Conservation (phyloP, 2,888 invertebrate species). For the Drosophila ustulata region DNA sequence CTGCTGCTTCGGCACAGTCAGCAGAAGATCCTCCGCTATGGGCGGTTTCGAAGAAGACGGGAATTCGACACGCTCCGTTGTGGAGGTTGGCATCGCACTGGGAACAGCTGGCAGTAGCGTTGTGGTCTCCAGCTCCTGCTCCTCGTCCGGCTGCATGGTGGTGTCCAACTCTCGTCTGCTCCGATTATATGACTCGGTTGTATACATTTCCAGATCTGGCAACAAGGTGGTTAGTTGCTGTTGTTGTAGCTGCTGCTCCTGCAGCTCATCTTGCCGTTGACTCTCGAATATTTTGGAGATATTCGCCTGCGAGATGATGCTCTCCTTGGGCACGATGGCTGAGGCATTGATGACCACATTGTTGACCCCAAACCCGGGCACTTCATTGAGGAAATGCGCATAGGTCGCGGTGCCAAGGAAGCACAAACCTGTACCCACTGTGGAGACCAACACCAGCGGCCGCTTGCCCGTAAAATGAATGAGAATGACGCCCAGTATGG, state of each 20-base stretch:
- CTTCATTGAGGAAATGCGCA: slow-evolving; percentile 83
- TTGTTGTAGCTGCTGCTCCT: slow-evolving; percentile 25
- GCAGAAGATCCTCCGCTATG: slow-evolving; percentile 72
- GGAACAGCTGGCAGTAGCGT: slow-evolving; percentile 40
- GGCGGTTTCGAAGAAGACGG: slow-evolving; percentile 43
- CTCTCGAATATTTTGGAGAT: slow-evolving; percentile 82
- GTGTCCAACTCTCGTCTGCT: slow-evolving; percentile 58
- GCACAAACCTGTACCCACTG: slow-evolving; percentile 88
- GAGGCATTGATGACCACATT: slow-evolving; percentile 85
- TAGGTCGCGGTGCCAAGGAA: slow-evolving; percentile 86
- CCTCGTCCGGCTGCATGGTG: slow-evolving; percentile 32
- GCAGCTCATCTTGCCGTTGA: slow-evolving; percentile 64
- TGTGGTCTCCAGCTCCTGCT: slow-evolving; percentile 40
- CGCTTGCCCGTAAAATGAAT: slow-evolving; percentile 91
- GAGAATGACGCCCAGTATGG: slow-evolving; percentile 88
- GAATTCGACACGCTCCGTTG: background rate
- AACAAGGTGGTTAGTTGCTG: slow-evolving; percentile 44
- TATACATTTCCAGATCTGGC: slow-evolving; percentile 35
- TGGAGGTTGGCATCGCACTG: background rate
- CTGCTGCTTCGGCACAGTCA: slow-evolving; percentile 84
- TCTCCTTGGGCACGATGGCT: slow-evolving; percentile 77
- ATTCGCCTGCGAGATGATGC: slow-evolving; percentile 81
- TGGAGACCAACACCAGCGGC: slow-evolving; percentile 88
- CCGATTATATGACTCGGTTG: slow-evolving; percentile 60
- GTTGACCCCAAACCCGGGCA: slow-evolving; percentile 84